Evolutionary conservation across 2,113 vertebrate genomes (phyloP).

Genomic region (Pipa parva): DNA sequence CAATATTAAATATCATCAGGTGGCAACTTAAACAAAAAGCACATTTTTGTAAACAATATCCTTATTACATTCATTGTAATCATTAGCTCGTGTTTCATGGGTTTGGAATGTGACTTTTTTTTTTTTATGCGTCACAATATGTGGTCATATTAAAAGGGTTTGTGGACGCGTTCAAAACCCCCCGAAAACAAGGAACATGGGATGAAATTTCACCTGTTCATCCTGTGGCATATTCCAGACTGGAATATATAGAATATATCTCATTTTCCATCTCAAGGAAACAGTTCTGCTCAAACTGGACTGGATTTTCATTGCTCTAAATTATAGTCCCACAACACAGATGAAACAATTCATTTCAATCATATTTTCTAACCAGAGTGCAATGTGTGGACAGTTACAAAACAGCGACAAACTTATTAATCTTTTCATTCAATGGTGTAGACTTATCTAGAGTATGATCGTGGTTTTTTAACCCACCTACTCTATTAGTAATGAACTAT

Average conservation of each 20-base stretch:
- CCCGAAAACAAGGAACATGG: not conserved
- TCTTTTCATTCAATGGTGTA: too few species aligned
- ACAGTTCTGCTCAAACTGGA: too few species aligned
- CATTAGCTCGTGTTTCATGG: not conserved
- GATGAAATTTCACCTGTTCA: not conserved
- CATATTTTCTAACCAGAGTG: too few species aligned
- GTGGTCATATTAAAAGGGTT: not conserved
- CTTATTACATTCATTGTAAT: not conserved
- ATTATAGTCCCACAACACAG: too few species aligned
- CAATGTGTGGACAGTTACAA: too few species aligned
- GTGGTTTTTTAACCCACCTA: too few species aligned
- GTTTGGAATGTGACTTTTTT: conserved; percentile 4
- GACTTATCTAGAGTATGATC: too few species aligned
- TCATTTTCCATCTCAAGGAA: too few species aligned
- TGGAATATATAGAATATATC: not conserved
- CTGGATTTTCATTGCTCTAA: too few species aligned
- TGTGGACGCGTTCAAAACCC: not conserved
- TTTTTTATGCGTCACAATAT: not conserved
- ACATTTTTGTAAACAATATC: not conserved
- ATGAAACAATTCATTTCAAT: too few species aligned
- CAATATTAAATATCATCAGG: conserved; percentile 7
- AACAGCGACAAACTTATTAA: too few species aligned
- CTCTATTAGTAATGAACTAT: too few species aligned
- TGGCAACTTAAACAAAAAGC: conserved; percentile 6
- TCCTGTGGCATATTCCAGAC: not conserved